Evolutionary conservation across 2,888 invertebrate genomes (phyloP).

Genomic region (Hybos culiciformis): DNA sequence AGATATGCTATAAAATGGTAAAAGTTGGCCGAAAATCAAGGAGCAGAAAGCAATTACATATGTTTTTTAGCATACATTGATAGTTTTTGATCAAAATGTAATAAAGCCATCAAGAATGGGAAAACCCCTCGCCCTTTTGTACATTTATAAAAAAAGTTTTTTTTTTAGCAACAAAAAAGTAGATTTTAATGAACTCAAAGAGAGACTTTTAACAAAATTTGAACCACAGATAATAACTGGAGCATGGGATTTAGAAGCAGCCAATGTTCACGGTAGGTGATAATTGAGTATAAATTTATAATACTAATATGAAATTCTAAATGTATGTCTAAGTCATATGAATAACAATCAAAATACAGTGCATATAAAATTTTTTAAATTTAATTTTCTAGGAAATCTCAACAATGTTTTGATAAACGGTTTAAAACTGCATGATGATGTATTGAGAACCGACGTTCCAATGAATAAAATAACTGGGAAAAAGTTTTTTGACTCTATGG

Average conservation of each 20-base stretch:
- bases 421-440: slow-evolving; percentile 38
- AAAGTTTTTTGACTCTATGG: slow-evolving; percentile 33
- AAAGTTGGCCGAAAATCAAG: no score
- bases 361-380: background rate
- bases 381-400: slow-evolving; percentile 24
- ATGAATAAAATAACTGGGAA: slow-evolving; percentile 35
- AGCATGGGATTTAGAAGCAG: slow-evolving; percentile 24
- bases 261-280: slow-evolving; percentile 17
- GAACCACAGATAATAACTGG: slow-evolving; percentile 34
- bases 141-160: background rate
- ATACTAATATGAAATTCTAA: no score
- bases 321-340: no score
- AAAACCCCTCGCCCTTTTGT: no score
- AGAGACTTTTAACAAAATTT: slow-evolving; percentile 32
- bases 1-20: no score
- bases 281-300: background rate
- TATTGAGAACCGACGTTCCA: slow-evolving; percentile 34
- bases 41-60: no score
- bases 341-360: no score
- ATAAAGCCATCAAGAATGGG: no score
- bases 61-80: no score
- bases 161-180: slow-evolving; percentile 20
- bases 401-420: slow-evolving; percentile 36
- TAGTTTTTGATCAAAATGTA: no score
- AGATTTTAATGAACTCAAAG: slow-evolving; percentile 34